Evolutionary conservation across 92 coral and sea anemone species (phyloP).

Genomic region (Scolanthus callimorphus): DNA sequence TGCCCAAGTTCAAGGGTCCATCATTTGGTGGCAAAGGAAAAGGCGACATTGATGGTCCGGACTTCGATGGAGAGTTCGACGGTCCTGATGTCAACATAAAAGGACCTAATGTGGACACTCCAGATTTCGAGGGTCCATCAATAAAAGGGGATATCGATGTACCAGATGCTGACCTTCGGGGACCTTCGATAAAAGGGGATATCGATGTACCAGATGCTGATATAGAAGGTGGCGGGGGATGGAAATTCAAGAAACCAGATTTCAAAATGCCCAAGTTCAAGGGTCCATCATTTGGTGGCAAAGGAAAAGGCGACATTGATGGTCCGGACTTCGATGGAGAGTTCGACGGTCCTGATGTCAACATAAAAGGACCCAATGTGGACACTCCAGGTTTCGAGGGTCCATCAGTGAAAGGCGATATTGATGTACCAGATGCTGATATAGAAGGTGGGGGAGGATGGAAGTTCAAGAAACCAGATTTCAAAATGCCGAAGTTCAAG

Average conservation of each 20-base stretch:
- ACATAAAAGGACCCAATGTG: constrained; percentile 1
- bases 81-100: constrained; percentile 12
- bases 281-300: no score
- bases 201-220: no score
- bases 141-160: constrained; percentile 7
- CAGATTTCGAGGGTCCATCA: constrained; percentile 13
- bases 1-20: constrained; percentile 18
- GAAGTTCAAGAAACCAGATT: constrained; percentile 3
- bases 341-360: neutral
- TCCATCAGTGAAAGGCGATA: no score
- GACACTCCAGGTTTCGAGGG: constrained; percentile 5
- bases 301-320: no score
- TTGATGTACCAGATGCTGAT: no score
- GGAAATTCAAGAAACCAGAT: no score
- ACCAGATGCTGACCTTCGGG: constrained; percentile 8
- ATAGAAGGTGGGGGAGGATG: constrained; percentile 14
- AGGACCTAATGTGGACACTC: constrained; percentile 5
- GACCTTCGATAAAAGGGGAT: no score
- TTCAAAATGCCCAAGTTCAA: no score
- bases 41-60: constrained; percentile 12
- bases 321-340: no score
- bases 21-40: constrained; percentile 23
- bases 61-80: constrained; percentile 25
- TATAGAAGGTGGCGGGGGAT: no score
- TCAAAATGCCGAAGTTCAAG: neutral